Base-by-base conservation (phyloP, 2,797 vertebrate species). In the Setipinna tenuifilis region DNA sequence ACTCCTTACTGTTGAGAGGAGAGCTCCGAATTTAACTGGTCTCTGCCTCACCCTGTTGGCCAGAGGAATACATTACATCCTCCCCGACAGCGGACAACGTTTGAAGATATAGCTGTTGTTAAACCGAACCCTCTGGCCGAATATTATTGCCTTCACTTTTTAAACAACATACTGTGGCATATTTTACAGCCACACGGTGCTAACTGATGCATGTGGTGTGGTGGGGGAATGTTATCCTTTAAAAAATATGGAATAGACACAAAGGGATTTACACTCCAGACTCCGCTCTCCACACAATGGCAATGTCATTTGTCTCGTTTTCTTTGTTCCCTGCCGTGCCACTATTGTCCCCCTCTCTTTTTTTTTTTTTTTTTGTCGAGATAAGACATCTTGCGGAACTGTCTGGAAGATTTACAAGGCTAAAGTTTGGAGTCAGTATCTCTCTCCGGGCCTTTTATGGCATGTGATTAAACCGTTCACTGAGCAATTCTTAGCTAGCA, bases 21-120 rank as follows among this genome's bases (percentile, higher is more conserved):
- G 16, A 21, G 17, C 41, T 0, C 31, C 0, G n/a, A 11, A 21
- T 85, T 82, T 25, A 28, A 31, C 17, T 87, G 86, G 84, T 85
- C 86, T 87, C 80, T 87, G 84, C 28, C 50, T 50, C 86, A 23
- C 83, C 81, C 86, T 83, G 14, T 81, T 85, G 86, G 71, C 46
- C 41, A 82, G 0, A 44, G 28, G 14, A 14, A 28, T 61, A 21
- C 28, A 84, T 16, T 84, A 54, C 83, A 84, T 50, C 28, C 50
- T 78, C 17, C 80, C 44, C 14, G 23, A 41, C 21, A 57, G 6
- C 23, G n/a, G 25, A 58, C 4, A 61, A 17, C 35, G 71, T 78
- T 78, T 44, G 31, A 21, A 78, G 35, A 41, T 78, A 21, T 44
- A 44, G 71, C 19, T 41, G 35, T 41, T 17, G 17, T 14, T 19